A percentile compares a stretch with the other conserved stretches of the same genome.
phyloP scores from a whole-genome alignment of 2,888 invertebrate genomes.

The Polyommatus icarus region DNA sequence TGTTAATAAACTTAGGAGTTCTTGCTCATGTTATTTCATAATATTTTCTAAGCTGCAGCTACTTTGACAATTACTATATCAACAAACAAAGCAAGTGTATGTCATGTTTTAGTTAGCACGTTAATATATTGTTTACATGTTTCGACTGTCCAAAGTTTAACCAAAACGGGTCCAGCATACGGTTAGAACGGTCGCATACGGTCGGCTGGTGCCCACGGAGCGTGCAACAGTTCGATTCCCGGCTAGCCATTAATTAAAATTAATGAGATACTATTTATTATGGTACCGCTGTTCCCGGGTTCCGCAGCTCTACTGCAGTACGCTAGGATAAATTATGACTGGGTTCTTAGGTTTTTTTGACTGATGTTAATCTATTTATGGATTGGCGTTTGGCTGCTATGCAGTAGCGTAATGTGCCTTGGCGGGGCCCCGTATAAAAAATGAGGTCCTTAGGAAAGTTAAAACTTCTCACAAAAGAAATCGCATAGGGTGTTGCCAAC shows the following conservation, averaged over 20 bases:
- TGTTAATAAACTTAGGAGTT: too few relatives aligned
- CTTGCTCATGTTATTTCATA: too few relatives aligned
- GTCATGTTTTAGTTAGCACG: neutral
- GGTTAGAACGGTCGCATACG: slow-evolving; percentile 21
- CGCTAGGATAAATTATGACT: neutral
- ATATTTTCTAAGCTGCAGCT: neutral
- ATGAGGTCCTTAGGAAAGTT: too few relatives aligned
- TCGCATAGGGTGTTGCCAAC: too few relatives aligned
- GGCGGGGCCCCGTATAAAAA: too few relatives aligned
- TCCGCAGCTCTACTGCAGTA: neutral
- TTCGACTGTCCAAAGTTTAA: slow-evolving; percentile 15
- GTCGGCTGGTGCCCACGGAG: slow-evolving; percentile 11
- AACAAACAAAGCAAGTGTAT: neutral
- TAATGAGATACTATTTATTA: slow-evolving; percentile 13
- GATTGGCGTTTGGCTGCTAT: too few relatives aligned
- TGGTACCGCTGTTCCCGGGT: slow-evolving; percentile 13
- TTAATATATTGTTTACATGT: neutral
- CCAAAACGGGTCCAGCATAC: slow-evolving; percentile 19
- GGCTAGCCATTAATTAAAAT: slow-evolving; percentile 28
- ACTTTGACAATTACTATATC: neutral
- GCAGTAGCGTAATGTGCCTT: too few relatives aligned
- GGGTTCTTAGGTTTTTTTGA: neutral
- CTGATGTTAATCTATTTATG: neutral
- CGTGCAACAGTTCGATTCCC: slow-evolving; percentile 20
- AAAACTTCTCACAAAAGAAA: too few relatives aligned